Percentiles rank a stretch among this genome's conserved stretches.
Evolutionary conservation across 37 sponge, comb jelly and placozoan species (phyloP).

Genomic region (Agelas oroides): DNA sequence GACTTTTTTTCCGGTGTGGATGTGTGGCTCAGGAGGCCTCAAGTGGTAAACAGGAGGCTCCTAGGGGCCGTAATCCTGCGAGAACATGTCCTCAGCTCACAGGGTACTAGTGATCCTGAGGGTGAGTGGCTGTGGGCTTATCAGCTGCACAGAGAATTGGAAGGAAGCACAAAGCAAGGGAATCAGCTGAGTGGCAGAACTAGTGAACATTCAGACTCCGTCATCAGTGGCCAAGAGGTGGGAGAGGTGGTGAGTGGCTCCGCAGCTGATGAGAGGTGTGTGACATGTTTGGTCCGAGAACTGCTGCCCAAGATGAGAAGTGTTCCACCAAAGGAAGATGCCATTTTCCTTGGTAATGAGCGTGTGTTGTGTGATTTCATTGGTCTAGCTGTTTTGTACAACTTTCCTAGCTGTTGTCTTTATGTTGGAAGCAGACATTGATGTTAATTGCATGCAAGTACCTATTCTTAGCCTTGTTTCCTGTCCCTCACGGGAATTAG

Average conservation of each 20-base stretch:
- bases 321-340: neutral
- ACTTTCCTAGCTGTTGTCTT: too few relatives aligned
- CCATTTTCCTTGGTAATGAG: neutral
- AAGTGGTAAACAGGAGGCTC: conserved; percentile 85
- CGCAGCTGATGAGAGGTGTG: too few relatives aligned
- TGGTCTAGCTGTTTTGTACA: too few relatives aligned
- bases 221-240: neutral
- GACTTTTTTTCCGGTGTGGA: conserved; percentile 70
- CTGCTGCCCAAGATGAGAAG: conserved; percentile 44
- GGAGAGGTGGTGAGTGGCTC: neutral
- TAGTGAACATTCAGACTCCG: neutral
- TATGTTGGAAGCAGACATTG: too few relatives aligned
- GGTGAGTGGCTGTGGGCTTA: too few relatives aligned
- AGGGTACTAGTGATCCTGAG: too few relatives aligned
- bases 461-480: too few relatives aligned
- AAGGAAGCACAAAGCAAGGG: too few relatives aligned
- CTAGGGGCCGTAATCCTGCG: conserved; percentile 62
- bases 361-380: neutral
- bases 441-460: too few relatives aligned
- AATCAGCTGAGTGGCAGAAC: neutral
- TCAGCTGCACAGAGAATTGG: too few relatives aligned
- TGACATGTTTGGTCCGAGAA: conserved; percentile 31
- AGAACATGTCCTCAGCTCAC: neutral
- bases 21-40: conserved; percentile 86
- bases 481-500: too few relatives aligned